Evolutionary conservation across 2,888 invertebrate species (phyloP).

Genomic region (Cephus sareptanus): DNA sequence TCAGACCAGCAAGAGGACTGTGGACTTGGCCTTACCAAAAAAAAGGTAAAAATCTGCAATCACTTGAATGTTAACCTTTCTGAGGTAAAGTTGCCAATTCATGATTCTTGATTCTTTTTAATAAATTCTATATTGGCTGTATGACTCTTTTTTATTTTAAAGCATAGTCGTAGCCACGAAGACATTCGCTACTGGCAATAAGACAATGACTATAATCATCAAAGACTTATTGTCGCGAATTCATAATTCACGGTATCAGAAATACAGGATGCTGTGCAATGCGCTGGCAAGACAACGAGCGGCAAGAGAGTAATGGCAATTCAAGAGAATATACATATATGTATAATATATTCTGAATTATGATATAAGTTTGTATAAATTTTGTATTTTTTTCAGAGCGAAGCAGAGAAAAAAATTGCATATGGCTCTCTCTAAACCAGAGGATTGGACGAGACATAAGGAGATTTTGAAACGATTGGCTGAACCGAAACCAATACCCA

Average conservation of each 20-base stretch:
- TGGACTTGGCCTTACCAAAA: constrained; percentile 49
- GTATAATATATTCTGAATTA: neutral
- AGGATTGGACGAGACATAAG: constrained; percentile 50
- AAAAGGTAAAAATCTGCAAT: constrained; percentile 17
- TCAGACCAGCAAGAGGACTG: constrained; percentile 40
- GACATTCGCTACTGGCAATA: constrained; percentile 2
- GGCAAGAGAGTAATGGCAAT: constrained; percentile 42
- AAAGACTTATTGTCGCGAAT: constrained; percentile 33
- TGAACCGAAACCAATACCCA: constrained; percentile 35
- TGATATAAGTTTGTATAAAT: neutral
- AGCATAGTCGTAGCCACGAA: constrained; percentile 4
- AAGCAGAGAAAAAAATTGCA: constrained; percentile 40
- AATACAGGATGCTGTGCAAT: constrained; percentile 51
- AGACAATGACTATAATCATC: constrained; percentile 15
- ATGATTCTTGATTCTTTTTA: neutral
- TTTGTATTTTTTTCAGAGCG: constrained; percentile 19
- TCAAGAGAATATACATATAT: neutral
- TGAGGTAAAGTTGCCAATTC: neutral
- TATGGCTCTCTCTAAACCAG: constrained; percentile 34
- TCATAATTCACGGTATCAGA: constrained; percentile 48
- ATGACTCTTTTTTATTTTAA: neutral
- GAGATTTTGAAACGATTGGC: constrained; percentile 39
- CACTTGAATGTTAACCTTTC: neutral
- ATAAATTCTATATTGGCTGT: neutral
- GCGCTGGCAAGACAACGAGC: constrained; percentile 36